Percentiles rank a stretch among this genome's conserved stretches.
Conservation (phyloP, 2,797 vertebrate species). For the Dermochelys coriacea region DNA sequence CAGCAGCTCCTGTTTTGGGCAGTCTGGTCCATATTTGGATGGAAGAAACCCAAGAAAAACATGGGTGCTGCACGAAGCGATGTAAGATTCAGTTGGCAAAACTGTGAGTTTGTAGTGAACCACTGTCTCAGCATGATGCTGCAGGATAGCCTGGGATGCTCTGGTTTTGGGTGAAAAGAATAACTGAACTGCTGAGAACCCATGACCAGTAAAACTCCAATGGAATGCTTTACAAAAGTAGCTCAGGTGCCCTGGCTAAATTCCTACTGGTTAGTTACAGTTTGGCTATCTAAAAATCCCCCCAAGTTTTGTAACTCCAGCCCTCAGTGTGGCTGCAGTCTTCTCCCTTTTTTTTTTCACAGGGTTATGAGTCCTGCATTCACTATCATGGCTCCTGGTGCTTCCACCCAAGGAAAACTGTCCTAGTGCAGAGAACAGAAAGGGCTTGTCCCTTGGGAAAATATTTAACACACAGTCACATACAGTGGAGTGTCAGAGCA, state of each 20-base stretch:
- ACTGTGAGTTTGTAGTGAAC: background rate
- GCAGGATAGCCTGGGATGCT: background rate
- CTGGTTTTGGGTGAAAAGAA: background rate
- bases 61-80: background rate
- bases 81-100: too few relatives aligned
- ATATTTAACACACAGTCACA: too few relatives aligned
- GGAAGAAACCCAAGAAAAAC: background rate
- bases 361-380: too few relatives aligned
- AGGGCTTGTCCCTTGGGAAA: too few relatives aligned
- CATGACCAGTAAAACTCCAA: background rate
- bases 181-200: background rate
- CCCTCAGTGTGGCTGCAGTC: too few relatives aligned
- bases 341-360: too few relatives aligned
- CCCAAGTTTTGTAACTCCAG: too few relatives aligned
- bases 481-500: too few relatives aligned
- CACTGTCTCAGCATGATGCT: background rate
- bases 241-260: background rate
- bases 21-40: background rate
- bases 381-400: too few relatives aligned
- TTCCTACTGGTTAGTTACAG: background rate
- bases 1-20: background rate
- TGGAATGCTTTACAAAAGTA: background rate
- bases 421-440: too few relatives aligned
- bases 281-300: background rate
- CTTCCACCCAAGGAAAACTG: too few relatives aligned